Conservation (phyloP, 2,797 vertebrate genomes). For the Sebastes cheni region DNA sequence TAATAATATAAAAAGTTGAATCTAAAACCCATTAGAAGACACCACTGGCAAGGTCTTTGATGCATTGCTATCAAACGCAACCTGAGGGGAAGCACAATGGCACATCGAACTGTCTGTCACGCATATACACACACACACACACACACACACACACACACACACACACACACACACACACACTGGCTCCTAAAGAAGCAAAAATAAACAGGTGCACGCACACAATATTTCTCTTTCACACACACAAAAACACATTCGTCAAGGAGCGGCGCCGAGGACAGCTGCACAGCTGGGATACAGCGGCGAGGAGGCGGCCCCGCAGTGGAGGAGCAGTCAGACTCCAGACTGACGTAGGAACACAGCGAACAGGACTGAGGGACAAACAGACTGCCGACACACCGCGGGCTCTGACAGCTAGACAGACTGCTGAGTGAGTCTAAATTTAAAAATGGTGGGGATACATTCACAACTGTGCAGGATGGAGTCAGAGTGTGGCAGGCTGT, state of each 20-base stretch:
- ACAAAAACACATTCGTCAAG: slow-evolving; percentile 19
- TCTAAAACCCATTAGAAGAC: slow-evolving; percentile 70
- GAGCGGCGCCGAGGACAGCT: slow-evolving; percentile 37
- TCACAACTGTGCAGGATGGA: background rate
- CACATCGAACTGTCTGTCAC: slow-evolving; percentile 17
- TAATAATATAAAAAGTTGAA: slow-evolving; percentile 73
- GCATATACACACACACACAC: too few species aligned
- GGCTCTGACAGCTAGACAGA: slow-evolving; percentile 20
- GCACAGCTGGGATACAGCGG: slow-evolving; percentile 56
- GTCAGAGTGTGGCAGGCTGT: background rate
- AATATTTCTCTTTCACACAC: background rate
- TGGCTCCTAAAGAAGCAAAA: background rate
- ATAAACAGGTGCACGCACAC: slow-evolving; percentile 5
- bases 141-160: background rate
- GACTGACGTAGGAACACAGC: slow-evolving; percentile 18
- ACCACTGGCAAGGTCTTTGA: slow-evolving; percentile 68
- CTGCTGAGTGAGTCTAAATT: slow-evolving; percentile 1
- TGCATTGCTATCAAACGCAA: slow-evolving; percentile 62
- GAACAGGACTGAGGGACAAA: slow-evolving; percentile 14
- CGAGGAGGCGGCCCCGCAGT: slow-evolving; percentile 39
- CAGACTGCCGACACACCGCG: slow-evolving; percentile 11
- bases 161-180: background rate
- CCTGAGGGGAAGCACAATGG: slow-evolving; percentile 59
- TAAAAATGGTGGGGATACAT: background rate
- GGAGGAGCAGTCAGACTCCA: slow-evolving; percentile 22